Base-by-base conservation (phyloP, 2,888 invertebrate species). In the Temnothorax ravouxi region DNA sequence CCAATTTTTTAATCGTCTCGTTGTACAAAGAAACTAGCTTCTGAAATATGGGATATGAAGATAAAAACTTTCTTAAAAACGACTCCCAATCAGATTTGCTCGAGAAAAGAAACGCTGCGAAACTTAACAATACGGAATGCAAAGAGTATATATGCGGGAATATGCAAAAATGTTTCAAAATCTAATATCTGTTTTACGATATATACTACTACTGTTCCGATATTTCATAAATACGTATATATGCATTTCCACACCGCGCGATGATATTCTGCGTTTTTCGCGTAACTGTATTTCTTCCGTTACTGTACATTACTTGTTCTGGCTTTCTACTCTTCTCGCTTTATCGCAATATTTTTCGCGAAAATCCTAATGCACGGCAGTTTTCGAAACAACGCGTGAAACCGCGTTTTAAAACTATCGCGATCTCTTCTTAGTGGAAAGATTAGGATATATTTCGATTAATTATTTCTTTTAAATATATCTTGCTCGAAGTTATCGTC, bases 221-320 rank as follows among this genome's bases (percentile, higher is more conserved):
- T 75, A 75, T 75, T 47, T 62, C 29, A 47, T 34, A 47, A 47
- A 47, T 21, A 47, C 29, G 47, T 50, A 47, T 34, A 62, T 75
- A 47, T 75, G 50, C 38, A 21, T 61, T 38, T 67, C 66, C 34
- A 64, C n/a, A 64, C 21, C n/a, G 50, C 64, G 34, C 75, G 21
- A 62, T 50, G 34, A 47, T 76, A 64, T 50, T 76, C 75, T 38
- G 47, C 50, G 34, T 64, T 76, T 64, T 50, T 76, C 75, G 50
- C 50, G 34, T 50, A 76, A 64, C 64, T 34, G 18, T 64, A 76
- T 64, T 76, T 64, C 75, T 76, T 34, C 44, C n/a, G 62, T 47
- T 50, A 50, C 50, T 29, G 47, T 64, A 50, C 21, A 50, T 21
- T 21, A 44, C 44, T 38, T 76, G 34, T 62, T 75, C 59, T n/a